These are phyloP conservation scores for Neria commutata DNA, from an alignment of 2,888 invertebrate genomes.

Conservation along the genomic window DNA sequence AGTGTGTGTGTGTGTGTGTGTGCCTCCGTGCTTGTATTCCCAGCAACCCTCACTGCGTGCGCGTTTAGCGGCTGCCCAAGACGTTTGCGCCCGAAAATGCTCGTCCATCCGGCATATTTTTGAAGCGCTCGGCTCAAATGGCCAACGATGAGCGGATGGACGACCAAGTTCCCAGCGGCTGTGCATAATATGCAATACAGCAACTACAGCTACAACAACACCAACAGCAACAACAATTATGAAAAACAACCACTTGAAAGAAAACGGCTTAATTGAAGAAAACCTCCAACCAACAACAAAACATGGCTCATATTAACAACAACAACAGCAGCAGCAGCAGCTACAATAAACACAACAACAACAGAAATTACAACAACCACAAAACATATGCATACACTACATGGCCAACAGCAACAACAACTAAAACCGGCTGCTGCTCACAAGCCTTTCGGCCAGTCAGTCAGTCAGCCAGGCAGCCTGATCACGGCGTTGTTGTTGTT, in stretches of 20 bases:
- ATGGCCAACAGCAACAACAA: background rate
- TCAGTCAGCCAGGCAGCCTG: background rate
- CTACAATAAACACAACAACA: background rate
- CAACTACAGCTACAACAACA: too few relatives aligned
- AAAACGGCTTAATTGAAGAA: conserved; percentile 2
- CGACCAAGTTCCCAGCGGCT: background rate
- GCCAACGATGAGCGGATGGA: too few relatives aligned
- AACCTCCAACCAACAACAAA: too few relatives aligned
- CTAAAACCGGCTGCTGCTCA: background rate
- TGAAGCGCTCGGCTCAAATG: background rate
- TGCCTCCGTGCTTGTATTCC: conserved; percentile 1
- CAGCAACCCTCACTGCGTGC: background rate
- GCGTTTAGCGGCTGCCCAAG: background rate
- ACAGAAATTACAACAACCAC: background rate
- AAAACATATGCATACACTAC: background rate
- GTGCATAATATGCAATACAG: too few relatives aligned
- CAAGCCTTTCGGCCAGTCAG: background rate
- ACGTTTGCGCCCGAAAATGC: background rate
- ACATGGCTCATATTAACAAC: too few relatives aligned
- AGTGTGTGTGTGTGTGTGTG: conserved; percentile 26
- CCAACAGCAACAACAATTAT: background rate
- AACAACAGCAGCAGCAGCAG: background rate
- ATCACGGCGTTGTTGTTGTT: background rate
- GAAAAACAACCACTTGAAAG: background rate
- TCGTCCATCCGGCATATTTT: too few relatives aligned